phyloP scores from a whole-genome alignment of 2,113 vertebrate species.

The Cranoglanis bouderius region DNA sequence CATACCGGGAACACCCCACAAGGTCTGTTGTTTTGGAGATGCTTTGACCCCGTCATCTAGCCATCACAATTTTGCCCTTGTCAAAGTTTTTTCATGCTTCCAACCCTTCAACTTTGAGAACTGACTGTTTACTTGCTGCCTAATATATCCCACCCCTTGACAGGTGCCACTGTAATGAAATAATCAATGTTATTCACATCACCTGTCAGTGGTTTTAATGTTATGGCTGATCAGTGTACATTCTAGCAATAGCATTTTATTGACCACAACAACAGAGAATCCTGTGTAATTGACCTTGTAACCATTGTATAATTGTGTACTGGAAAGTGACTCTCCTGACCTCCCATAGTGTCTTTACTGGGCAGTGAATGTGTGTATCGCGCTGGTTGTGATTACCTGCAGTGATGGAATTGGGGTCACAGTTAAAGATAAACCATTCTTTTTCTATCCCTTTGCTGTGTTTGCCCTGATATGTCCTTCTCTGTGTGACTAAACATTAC shows the following conservation, averaged over 20 bases:
- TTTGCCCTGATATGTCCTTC: not conserved
- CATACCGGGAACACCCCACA: no score
- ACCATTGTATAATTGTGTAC: slow-evolving; percentile 21
- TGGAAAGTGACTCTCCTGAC: slow-evolving; percentile 19
- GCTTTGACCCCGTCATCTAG: no score
- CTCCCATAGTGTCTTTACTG: slow-evolving; percentile 39
- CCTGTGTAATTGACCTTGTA: slow-evolving; percentile 45
- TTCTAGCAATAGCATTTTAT: not conserved
- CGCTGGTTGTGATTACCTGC: not conserved
- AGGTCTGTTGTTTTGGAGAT: no score
- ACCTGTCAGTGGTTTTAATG: no score
- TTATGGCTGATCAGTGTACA: not conserved
- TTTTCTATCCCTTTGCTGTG: not conserved
- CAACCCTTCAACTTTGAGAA: no score
- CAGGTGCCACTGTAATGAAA: no score
- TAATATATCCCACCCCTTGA: no score
- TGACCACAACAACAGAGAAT: not conserved
- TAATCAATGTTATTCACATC: no score
- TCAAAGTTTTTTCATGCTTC: no score
- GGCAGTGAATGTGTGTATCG: slow-evolving; percentile 35
- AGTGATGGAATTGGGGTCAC: not conserved
- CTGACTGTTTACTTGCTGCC: no score
- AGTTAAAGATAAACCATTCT: slow-evolving; percentile 19
- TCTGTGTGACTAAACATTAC: not conserved
- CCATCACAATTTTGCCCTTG: no score